These are phyloP conservation scores for Polydesmus complanatus DNA, from an alignment of 2,888 invertebrate genomes.

Conservation along the genomic window DNA sequence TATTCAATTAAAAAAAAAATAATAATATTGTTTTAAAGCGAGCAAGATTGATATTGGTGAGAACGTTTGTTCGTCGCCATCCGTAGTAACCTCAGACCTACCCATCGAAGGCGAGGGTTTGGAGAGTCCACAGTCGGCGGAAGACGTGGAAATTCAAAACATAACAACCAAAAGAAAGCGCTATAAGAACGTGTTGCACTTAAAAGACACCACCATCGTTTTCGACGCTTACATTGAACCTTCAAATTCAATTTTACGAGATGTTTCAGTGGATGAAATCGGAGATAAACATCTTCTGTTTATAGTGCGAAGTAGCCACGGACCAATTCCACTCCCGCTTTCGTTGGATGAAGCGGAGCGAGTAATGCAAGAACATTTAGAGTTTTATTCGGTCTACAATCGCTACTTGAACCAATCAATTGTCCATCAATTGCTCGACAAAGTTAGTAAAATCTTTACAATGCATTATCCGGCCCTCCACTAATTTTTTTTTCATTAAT, in stretches of 20 bases:
- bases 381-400: not conserved
- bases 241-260: too few relatives aligned
- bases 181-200: not conserved
- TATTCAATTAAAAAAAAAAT: too few relatives aligned
- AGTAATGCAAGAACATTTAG: not conserved
- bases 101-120: not conserved
- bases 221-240: too few relatives aligned
- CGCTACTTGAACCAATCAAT: too few relatives aligned
- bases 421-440: too few relatives aligned
- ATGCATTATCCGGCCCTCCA: too few relatives aligned
- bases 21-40: too few relatives aligned
- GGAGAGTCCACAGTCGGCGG: not conserved
- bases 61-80: too few relatives aligned
- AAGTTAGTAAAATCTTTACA: too few relatives aligned
- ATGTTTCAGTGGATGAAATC: not conserved
- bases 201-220: not conserved
- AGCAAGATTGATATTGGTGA: too few relatives aligned
- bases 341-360: not conserved
- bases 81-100: not conserved
- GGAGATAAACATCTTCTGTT: not conserved
- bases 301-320: not conserved
- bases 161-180: slow-evolving; percentile 1
- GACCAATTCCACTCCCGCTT: not conserved
- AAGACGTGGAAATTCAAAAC: slow-evolving; percentile 4
- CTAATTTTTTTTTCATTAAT: too few relatives aligned